A percentile compares a stretch with the other conserved stretches of the same genome.
These are phyloP conservation scores for Oncorhynchus nerka DNA, from an alignment of 2,113 vertebrate genomes.

Conservation along the genomic window DNA sequence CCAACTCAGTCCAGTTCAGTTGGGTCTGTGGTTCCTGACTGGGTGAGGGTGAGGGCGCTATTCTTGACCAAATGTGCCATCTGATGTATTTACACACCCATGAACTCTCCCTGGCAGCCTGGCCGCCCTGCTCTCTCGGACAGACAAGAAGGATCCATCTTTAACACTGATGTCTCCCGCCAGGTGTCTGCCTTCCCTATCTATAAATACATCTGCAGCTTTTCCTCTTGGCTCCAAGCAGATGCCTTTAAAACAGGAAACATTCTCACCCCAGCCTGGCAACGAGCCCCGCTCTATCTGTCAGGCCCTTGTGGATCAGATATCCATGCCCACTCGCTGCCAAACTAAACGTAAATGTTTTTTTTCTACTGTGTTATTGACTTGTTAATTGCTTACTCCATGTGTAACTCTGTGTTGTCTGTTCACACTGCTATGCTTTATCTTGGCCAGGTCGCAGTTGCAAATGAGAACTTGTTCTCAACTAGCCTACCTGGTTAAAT, in stretches of 20 bases:
- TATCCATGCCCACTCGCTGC: background rate
- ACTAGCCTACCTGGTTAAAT: too few relatives aligned
- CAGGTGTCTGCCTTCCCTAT: slow-evolving; percentile 17
- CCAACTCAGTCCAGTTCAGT: too few relatives aligned
- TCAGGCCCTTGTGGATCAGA: background rate
- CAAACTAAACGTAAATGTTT: background rate
- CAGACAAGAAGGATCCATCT: background rate
- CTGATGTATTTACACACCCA: slow-evolving; percentile 58
- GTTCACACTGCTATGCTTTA: too few relatives aligned
- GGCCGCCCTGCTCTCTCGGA: background rate
- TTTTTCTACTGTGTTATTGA: too few relatives aligned
- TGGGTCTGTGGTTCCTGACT: too few relatives aligned
- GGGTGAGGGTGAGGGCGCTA: slow-evolving; percentile 21
- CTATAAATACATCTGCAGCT: background rate
- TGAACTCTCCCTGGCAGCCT: slow-evolving; percentile 23
- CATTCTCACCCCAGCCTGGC: background rate
- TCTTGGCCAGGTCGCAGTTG: too few relatives aligned
- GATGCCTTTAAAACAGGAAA: background rate
- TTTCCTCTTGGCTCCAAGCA: background rate
- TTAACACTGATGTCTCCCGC: slow-evolving; percentile 15
- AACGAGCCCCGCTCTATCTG: background rate
- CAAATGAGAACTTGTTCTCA: too few relatives aligned
- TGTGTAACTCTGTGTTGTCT: too few relatives aligned
- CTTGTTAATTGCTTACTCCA: too few relatives aligned
- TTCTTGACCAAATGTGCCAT: slow-evolving; percentile 49